Percentiles rank a stretch among this genome's conserved stretches.
Evolutionary conservation across 2,888 invertebrate genomes (phyloP).

Genomic region (Cheilosia pagana): DNA sequence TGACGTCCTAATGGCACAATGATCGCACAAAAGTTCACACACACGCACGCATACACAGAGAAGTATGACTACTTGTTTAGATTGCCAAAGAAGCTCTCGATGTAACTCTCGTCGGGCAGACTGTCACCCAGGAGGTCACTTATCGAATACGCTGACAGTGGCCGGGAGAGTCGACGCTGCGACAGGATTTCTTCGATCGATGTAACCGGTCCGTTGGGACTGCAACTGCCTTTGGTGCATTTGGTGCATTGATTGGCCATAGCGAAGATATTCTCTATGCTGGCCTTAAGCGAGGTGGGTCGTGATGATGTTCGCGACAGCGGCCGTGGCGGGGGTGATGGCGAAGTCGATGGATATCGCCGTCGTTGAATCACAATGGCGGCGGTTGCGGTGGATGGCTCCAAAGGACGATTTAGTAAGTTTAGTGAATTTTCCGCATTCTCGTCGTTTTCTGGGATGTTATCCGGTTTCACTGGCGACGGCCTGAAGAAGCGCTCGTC

Average conservation of each 20-base stretch:
- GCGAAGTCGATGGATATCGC: constrained; percentile 70
- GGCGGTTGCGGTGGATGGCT: constrained; percentile 35
- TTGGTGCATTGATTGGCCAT: constrained; percentile 79
- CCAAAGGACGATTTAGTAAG: constrained; percentile 77
- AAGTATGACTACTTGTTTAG: constrained; percentile 48
- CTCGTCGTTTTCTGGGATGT: constrained; percentile 79
- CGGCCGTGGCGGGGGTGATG: constrained; percentile 62
- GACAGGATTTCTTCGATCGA: constrained; percentile 82
- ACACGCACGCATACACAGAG: not conserved
- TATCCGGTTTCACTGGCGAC: constrained; percentile 71
- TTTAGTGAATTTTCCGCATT: constrained; percentile 80
- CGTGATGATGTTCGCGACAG: constrained; percentile 70
- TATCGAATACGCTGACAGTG: constrained; percentile 83
- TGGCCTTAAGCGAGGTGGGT: constrained; percentile 79
- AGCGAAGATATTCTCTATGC: constrained; percentile 82
- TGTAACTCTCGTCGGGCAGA: constrained; percentile 67
- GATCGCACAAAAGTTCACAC: constrained; percentile 28
- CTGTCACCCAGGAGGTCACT: constrained; percentile 82
- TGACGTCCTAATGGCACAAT: constrained; percentile 47
- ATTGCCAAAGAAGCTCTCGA: constrained; percentile 64
- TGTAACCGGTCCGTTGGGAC: constrained; percentile 80
- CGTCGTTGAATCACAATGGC: constrained; percentile 73
- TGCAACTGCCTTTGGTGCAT: constrained; percentile 77
- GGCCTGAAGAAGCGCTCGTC: constrained; percentile 70
- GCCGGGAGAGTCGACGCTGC: constrained; percentile 81